Evolutionary conservation across 2,113 vertebrate genomes (phyloP).

Genomic region (Phalacrocorax carbo): DNA sequence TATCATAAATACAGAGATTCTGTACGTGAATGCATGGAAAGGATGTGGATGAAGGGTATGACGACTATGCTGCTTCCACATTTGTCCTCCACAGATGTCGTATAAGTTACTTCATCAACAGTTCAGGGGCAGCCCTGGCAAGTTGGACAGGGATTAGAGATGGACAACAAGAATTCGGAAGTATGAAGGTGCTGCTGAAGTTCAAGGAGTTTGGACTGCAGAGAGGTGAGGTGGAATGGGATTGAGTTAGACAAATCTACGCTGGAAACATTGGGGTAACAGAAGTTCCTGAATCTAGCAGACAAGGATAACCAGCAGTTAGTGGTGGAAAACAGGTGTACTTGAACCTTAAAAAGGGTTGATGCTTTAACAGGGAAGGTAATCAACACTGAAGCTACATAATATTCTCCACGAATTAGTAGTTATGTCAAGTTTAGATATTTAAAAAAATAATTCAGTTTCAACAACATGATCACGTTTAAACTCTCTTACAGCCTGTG

Average conservation of each 20-base stretch:
- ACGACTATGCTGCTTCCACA: background rate
- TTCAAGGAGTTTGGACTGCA: background rate
- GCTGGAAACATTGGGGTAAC: background rate
- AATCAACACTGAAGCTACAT: background rate
- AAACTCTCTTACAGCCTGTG: background rate
- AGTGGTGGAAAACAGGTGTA: background rate
- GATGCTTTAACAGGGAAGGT: background rate
- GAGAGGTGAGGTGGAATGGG: no score
- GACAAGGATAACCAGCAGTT: background rate
- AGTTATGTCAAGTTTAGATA: background rate
- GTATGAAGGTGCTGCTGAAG: rapidly evolving
- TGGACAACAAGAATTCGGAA: background rate
- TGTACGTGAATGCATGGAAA: background rate
- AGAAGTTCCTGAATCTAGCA: background rate
- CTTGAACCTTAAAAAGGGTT: background rate
- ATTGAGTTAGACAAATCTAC: background rate
- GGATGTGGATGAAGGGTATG: background rate
- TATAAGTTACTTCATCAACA: background rate
- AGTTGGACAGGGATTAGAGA: background rate
- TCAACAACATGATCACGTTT: background rate
- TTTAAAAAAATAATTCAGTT: background rate
- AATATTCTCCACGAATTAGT: background rate
- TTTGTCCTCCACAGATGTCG: background rate
- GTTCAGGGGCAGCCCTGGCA: background rate
- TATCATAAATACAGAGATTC: background rate